These are phyloP conservation scores for Coregonus suidteri DNA, from an alignment of 2,797 vertebrate species.

Conservation along the genomic window DNA sequence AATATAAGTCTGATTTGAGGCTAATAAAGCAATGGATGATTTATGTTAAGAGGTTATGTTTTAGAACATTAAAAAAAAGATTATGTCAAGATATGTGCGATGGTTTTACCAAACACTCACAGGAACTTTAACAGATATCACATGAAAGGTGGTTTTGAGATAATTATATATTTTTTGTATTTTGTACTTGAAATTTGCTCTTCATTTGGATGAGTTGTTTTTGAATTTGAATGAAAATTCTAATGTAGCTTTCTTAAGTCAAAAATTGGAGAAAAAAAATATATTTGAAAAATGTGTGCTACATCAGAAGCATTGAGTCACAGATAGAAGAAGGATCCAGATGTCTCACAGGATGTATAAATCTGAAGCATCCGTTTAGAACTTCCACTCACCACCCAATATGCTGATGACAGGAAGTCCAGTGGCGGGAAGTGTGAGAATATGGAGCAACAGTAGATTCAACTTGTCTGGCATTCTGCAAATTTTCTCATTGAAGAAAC, in stretches of 20 bases:
- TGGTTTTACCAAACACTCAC: slow-evolving; percentile 52
- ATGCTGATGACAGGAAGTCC: too few species aligned
- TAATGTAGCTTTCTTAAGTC: background rate
- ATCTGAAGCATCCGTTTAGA: too few species aligned
- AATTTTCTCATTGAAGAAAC: too few species aligned
- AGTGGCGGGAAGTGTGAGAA: too few species aligned
- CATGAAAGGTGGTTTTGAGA: slow-evolving; percentile 63
- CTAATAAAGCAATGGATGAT: slow-evolving; percentile 65
- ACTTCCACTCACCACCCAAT: too few species aligned
- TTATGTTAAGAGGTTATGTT: slow-evolving; percentile 54
- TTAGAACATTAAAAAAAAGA: slow-evolving; percentile 44
- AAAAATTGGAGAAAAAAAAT: too few species aligned
- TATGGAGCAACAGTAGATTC: too few species aligned
- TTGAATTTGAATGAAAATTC: background rate
- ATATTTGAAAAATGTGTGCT: background rate
- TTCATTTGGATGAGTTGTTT: slow-evolving; percentile 35
- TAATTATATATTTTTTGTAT: slow-evolving; percentile 46
- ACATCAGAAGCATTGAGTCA: background rate
- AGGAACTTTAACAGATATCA: slow-evolving; percentile 60
- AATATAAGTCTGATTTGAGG: slow-evolving; percentile 72
- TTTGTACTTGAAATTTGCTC: slow-evolving; percentile 54
- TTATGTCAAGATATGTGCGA: slow-evolving; percentile 54
- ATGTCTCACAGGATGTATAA: too few species aligned
- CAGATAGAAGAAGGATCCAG: too few species aligned
- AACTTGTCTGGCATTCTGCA: too few species aligned